Conservation (phyloP, 2,113 vertebrate genomes). For the Triplophysa tibetana region DNA sequence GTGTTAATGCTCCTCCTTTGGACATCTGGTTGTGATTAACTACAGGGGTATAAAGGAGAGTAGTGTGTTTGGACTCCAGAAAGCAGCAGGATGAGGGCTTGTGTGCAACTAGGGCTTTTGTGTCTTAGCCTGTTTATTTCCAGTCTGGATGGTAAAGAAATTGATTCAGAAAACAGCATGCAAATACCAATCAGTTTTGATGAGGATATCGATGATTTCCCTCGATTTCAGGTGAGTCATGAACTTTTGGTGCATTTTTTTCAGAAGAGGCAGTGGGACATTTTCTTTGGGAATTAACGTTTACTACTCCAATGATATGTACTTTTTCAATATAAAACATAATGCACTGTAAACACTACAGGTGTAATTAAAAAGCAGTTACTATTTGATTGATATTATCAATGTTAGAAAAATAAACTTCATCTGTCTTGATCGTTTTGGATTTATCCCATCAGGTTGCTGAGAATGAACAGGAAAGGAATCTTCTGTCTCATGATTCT, state of each 20-base stretch:
- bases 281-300: background rate
- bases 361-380: too few relatives aligned
- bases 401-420: too few relatives aligned
- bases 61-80: background rate
- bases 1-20: conserved; percentile 15
- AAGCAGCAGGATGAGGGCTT: conserved; percentile 41
- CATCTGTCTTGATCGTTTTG: background rate
- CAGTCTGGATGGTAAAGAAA: conserved; percentile 32
- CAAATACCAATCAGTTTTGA: rapidly evolving
- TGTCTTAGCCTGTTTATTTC: conserved; percentile 51
- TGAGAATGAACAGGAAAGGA: background rate
- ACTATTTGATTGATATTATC: too few relatives aligned
- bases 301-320: background rate
- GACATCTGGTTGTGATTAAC: conserved; percentile 48
- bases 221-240: conserved; percentile 30
- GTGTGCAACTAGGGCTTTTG: conserved; percentile 50
- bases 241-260: background rate
- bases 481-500: background rate
- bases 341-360: too few relatives aligned
- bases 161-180: background rate
- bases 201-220: background rate
- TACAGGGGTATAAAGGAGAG: conserved; percentile 49
- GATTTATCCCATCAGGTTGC: conserved; percentile 21
- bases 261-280: background rate
- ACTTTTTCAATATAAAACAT: background rate